Evolutionary conservation across 2,888 invertebrate species (phyloP), one percentile per base, ranked within the genome.

Genomic region (Dimorphilus gyrociliatus): DNA sequence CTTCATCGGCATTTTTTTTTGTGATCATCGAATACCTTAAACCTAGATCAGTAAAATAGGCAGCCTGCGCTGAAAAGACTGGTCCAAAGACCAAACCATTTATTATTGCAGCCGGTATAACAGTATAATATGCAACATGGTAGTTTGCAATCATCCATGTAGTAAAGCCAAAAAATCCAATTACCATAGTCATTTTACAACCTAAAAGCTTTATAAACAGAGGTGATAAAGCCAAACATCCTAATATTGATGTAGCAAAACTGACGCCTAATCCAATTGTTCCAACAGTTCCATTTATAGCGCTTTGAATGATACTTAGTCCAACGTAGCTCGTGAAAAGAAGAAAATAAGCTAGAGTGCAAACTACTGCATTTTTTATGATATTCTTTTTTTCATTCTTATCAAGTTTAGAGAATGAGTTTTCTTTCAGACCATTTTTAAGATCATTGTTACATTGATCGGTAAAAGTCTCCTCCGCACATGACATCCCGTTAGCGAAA

Each of bases 101-200:
- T 16, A 26, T 17, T 3, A 23, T 16, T 2, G 31, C 15, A 3
- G 31, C 25, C 3, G 31, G 31, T 3, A 31, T 3, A 3, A 31
- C 25, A 8, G 23, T 21, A 13, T 17, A 19, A 25, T 19, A 25
- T 16, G 8, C 13, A 2, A 23, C 21, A 26, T 31, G 23, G 26
- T 19, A 31, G 26, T 31, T 31, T 4, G 31, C 19, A 12, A 25
- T 10, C 31, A 31, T 16, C 31, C 31, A 31, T 17, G 23, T 10
- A 12, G 26, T 13, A 16, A 31, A 31, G n/a, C 25, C 25, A 6
- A 26, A 6, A 17, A 31, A 25, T 12, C 31, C 18, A 2, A 31
- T 14, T 19, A 31, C 16, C 25, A 31, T 31, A 21, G 8, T 21
- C 21, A 10, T 21, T n/a, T 21, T 30, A 10, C 30, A 30, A 10